These are phyloP conservation scores for Stenotaenia linearis DNA, from an alignment of 2,888 invertebrate genomes.

Conservation along the genomic window DNA sequence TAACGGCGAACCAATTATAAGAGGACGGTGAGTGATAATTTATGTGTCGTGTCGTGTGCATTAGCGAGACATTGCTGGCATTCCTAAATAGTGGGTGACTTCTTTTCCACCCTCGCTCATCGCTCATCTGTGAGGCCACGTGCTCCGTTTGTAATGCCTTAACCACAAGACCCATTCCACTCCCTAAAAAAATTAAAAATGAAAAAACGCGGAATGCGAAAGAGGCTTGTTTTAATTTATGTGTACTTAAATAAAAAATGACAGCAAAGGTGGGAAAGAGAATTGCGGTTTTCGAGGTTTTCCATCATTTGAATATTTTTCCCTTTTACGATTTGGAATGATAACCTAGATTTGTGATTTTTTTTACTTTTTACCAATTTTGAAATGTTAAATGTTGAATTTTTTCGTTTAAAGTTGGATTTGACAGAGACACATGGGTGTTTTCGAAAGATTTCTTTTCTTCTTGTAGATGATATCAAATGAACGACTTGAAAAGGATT, in stretches of 20 bases:
- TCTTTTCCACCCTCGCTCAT: not conserved
- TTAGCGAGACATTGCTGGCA: not conserved
- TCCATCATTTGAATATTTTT: no score
- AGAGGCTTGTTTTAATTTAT: not conserved
- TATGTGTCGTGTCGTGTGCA: not conserved
- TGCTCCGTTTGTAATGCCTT: not conserved
- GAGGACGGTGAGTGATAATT: not conserved
- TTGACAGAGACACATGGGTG: not conserved
- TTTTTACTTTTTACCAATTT: no score
- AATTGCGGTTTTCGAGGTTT: not conserved
- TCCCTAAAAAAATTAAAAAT: not conserved
- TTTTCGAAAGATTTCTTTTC: not conserved
- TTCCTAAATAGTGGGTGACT: not conserved
- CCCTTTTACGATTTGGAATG: no score
- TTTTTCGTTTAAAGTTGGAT: not conserved
- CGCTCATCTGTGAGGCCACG: not conserved
- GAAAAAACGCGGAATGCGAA: not conserved
- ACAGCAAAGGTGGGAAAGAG: not conserved
- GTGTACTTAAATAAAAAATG: not conserved
- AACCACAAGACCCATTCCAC: not conserved
- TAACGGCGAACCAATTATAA: not conserved
- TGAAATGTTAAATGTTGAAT: no score
- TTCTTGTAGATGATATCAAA: not conserved
- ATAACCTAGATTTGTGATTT: no score
- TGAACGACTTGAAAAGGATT: not conserved